phyloP scores from a whole-genome alignment of 2,888 invertebrate genomes.

The Oegoconia quadripuncta region DNA sequence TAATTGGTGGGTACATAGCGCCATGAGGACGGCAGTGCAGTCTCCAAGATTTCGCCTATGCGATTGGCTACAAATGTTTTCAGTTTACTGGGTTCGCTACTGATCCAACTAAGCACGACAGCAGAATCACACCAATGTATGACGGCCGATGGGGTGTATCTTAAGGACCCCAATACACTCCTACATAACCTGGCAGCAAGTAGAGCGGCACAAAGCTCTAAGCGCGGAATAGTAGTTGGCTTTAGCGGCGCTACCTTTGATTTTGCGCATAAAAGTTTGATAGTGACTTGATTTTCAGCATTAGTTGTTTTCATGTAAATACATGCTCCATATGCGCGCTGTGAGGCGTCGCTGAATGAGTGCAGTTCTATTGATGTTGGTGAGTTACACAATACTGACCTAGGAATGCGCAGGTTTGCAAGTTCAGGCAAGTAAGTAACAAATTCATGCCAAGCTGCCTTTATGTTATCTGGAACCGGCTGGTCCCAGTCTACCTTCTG shows the following conservation, averaged over 20 bases:
- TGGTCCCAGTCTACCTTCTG: conserved; percentile 27
- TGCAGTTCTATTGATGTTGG: conserved; percentile 25
- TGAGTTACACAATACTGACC: conserved; percentile 19
- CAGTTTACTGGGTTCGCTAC: conserved; percentile 15
- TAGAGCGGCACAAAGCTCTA: conserved; percentile 14
- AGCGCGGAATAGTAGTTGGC: conserved; percentile 11
- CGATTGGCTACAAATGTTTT: conserved; percentile 28
- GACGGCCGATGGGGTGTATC: conserved; percentile 1
- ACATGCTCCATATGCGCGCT: conserved; percentile 27
- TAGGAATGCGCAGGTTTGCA: conserved; percentile 18
- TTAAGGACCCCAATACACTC: conserved; percentile 5
- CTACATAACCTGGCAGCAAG: conserved; percentile 9
- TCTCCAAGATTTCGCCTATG: conserved; percentile 18
- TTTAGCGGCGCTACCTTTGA: conserved; percentile 15
- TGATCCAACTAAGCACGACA: conserved; percentile 25
- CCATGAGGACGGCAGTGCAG: conserved; percentile 16
- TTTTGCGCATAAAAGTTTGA: conserved; percentile 16
- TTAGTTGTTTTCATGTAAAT: conserved; percentile 24
- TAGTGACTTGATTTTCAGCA: conserved; percentile 5
- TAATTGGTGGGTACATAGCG: conserved; percentile 22
- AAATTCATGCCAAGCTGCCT: conserved; percentile 21
- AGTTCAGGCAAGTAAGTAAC: conserved; percentile 9
- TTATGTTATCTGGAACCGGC: conserved; percentile 19
- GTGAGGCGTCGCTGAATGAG: conserved; percentile 31
- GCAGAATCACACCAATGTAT: too few species aligned